These are phyloP conservation scores for Mionectes olivaceus DNA, from an alignment of 2,797 vertebrate genomes.

Conservation along the genomic window DNA sequence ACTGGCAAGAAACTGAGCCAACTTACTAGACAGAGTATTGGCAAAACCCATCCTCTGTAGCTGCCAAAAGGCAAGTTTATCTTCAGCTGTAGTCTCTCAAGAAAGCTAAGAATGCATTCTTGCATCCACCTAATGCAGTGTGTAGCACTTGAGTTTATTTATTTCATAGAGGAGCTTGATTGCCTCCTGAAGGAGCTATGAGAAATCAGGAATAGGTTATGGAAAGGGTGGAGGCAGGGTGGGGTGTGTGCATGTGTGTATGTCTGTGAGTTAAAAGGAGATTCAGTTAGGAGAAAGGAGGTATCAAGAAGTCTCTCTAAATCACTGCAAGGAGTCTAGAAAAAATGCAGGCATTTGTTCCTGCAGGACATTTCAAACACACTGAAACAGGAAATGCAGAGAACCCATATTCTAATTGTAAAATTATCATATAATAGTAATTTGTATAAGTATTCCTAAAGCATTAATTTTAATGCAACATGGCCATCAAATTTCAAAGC, in stretches of 20 bases:
- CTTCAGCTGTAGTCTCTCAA: not conserved
- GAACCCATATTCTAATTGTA: not conserved
- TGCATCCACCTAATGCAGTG: not conserved
- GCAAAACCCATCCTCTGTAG: not conserved
- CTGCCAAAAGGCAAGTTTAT: conserved; percentile 9
- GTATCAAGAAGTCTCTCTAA: not conserved
- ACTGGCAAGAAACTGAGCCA: not conserved
- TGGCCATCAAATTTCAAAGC: not conserved
- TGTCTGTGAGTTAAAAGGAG: not conserved
- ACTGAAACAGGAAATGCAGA: not conserved
- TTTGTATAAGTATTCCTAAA: not conserved
- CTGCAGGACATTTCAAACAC: not conserved
- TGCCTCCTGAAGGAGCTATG: not conserved
- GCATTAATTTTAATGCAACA: not conserved
- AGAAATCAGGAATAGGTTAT: not conserved
- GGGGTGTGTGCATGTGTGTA: fast-evolving
- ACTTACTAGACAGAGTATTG: conserved; percentile 8
- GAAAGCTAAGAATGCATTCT: not conserved
- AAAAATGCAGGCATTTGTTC: not conserved
- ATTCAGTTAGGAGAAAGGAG: not conserved
- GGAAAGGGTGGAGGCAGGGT: fast-evolving
- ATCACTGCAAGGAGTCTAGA: not conserved
- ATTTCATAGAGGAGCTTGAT: not conserved
- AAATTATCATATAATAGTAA: not conserved
- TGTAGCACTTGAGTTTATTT: not conserved